Base-by-base conservation (phyloP, 2,888 invertebrate species). In the Dromius quadrimaculatus region DNA sequence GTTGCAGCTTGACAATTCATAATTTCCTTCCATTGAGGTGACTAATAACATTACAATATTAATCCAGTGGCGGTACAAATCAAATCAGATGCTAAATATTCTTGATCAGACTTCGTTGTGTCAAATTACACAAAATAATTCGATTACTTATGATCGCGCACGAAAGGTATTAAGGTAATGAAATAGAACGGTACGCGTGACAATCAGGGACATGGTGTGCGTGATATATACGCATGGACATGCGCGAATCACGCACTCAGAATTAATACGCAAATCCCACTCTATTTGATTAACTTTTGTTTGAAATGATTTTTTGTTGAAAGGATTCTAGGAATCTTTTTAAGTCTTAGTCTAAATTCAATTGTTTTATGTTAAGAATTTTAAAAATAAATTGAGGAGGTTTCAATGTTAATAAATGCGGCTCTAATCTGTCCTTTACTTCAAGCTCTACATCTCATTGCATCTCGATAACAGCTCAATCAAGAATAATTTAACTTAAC, bases 141-240 rank as follows among this genome's bases (percentile, higher is more conserved):
- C 63, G 41, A 63, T 62, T 62, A 62, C 45, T 63, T 45, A 63
- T 63, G 41, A 63, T 63, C 45, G 45, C 32, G 19, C 28, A 63
- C 43, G 45, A 41, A 45, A 41, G 43, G 43, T 45, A 63, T 41
- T 45, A 41, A 22, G 41, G 32, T 43, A 41, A 63, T 41, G 63
- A 63, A 63, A 63, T 63, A 17, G 43, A 63, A 32, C 43, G 28
- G 9, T 43, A 63, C 63, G 59, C 36, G 36, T 34, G 36, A 59
- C 59, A 59, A 28, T 20, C 9, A 5, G 2, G 19, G 13, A 28
- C 50, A 28, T 47, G 47, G 11, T 20, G 22, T 23, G 9, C 47
- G 47, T 54, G 50, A 54, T 28, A 9, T 23, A 54, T 54, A 54
- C 50, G 50, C 28, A 28, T 54, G 13, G 15, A 13, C 23, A 54